These are phyloP conservation scores for Gisinianus flammeolus DNA, from an alignment of 2,888 invertebrate genomes.

Conservation along the genomic window DNA sequence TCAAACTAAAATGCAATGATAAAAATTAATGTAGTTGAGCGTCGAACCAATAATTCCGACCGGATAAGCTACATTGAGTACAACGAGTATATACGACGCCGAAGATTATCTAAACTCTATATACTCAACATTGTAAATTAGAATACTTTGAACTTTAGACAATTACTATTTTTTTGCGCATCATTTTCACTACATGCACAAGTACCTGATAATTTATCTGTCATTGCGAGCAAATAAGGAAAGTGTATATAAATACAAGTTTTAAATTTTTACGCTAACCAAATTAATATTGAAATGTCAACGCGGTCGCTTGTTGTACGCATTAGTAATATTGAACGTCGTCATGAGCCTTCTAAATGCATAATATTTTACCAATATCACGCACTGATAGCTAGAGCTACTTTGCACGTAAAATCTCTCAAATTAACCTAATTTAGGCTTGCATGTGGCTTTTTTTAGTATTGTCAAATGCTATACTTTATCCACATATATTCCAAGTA, in stretches of 20 bases:
- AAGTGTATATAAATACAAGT: neutral
- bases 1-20: too few species aligned
- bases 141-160: too few species aligned
- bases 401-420: neutral
- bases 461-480: too few species aligned
- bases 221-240: neutral
- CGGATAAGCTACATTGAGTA: too few species aligned
- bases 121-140: too few species aligned
- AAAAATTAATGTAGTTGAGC: too few species aligned
- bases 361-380: neutral
- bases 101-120: too few species aligned
- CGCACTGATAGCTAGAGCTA: neutral
- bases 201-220: neutral
- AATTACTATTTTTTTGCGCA: neutral
- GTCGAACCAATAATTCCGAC: too few species aligned
- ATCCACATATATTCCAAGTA: too few species aligned
- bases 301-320: neutral
- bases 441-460: neutral
- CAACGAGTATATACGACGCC: too few species aligned
- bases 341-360: neutral
- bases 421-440: slow-evolving; percentile 9
- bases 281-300: neutral
- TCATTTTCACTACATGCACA: neutral
- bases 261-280: neutral
- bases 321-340: neutral